Evolutionary conservation across 1,140 invertebrate species (phyloP).

Genomic region (Drosophila pandora): DNA sequence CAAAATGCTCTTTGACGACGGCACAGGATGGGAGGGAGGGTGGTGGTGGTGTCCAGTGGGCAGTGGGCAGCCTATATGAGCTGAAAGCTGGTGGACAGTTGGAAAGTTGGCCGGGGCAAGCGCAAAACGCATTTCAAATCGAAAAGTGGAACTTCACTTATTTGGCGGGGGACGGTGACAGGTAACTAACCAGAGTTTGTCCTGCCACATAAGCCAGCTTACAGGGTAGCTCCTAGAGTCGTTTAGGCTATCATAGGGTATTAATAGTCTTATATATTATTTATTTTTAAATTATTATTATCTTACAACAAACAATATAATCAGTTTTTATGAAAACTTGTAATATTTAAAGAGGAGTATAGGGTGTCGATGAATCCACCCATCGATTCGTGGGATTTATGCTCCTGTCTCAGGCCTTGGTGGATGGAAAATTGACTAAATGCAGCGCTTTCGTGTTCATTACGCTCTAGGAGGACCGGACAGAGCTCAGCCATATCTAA

Average conservation of each 20-base stretch:
- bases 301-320: not conserved
- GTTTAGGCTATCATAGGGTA: not conserved
- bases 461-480: constrained; percentile 31
- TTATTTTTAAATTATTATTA: not conserved
- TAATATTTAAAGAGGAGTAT: too few species aligned
- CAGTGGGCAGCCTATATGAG: constrained; percentile 2
- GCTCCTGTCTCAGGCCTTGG: constrained; percentile 24
- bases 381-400: constrained; percentile 5
- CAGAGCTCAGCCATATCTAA: constrained; percentile 26
- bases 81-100: constrained; percentile 44
- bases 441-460: constrained; percentile 68
- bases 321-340: not conserved
- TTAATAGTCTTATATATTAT: not conserved
- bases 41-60: not conserved
- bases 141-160: constrained; percentile 76
- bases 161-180: constrained; percentile 56
- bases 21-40: constrained; percentile 7
- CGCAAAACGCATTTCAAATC: constrained; percentile 76
- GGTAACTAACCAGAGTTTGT: constrained; percentile 22
- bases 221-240: constrained; percentile 11
- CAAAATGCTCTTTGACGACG: constrained; percentile 75
- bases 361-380: not conserved
- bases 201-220: constrained; percentile 25
- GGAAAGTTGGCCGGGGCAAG: constrained; percentile 48
- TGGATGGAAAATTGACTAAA: constrained; percentile 76